Conservation (phyloP, 2,113 vertebrate genomes). For the Microtus montanus region DNA sequence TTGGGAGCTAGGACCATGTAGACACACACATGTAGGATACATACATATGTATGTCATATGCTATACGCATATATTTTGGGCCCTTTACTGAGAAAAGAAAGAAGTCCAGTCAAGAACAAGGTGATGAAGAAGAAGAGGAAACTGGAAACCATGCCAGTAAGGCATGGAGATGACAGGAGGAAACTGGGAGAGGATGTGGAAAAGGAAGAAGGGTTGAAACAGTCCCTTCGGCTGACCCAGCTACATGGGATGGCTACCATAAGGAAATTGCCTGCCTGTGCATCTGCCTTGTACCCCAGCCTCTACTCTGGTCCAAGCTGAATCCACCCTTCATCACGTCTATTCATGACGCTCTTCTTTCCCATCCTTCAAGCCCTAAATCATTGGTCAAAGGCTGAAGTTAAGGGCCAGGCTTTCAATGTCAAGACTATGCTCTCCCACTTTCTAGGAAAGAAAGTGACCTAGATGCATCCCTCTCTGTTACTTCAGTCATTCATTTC, state of each 20-base stretch:
- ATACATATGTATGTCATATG: not conserved
- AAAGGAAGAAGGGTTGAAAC: not conserved
- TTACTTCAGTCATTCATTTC: not conserved
- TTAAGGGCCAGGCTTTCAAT: not conserved
- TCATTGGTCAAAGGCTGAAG: not conserved
- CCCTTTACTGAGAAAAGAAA: not conserved
- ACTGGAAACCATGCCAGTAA: not conserved
- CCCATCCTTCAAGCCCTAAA: too few species aligned
- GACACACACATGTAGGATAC: too few species aligned
- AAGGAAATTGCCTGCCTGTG: accelerated
- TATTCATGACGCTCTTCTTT: not conserved
- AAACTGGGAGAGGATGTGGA: not conserved
- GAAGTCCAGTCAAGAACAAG: not conserved
- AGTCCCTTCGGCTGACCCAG: not conserved
- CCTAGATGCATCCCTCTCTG: not conserved
- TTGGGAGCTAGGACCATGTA: not conserved
- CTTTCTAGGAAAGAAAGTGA: not conserved
- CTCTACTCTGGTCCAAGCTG: not conserved
- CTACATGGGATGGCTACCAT: not conserved
- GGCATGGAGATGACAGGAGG: not conserved
- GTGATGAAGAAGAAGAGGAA: not conserved
- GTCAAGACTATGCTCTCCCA: not conserved
- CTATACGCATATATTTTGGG: not conserved
- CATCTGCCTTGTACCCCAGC: not conserved
- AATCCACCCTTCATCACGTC: not conserved